phyloP scores from a whole-genome alignment of 53 echinoderm and acorn worm genomes.

The Stichopus horrens region DNA sequence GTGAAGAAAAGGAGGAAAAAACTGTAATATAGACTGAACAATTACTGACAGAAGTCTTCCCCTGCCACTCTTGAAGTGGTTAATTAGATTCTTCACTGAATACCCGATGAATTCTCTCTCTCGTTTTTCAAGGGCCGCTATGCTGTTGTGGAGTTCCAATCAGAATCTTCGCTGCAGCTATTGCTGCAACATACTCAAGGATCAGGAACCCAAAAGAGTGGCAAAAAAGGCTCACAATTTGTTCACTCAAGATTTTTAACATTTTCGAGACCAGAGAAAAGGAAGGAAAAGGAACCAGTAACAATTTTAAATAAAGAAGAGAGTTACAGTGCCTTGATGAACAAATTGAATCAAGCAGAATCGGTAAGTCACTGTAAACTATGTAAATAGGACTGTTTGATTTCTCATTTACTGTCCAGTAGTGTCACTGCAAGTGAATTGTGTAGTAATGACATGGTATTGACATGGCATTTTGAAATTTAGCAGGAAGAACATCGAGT shows the following conservation, averaged over 20 bases:
- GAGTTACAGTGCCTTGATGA: conserved; percentile 53
- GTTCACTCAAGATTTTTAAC: conserved; percentile 71
- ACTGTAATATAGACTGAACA: too few relatives aligned
- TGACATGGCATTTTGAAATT: too few relatives aligned
- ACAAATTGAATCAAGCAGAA: conserved; percentile 49
- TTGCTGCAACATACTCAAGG: conserved; percentile 56
- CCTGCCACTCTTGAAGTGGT: too few relatives aligned
- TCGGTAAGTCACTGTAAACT: conserved; percentile 52
- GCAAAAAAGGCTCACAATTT: neutral
- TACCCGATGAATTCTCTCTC: neutral
- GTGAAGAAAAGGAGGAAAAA: too few relatives aligned
- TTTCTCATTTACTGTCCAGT: too few relatives aligned
- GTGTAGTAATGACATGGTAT: too few relatives aligned
- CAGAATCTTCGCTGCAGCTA: conserved; percentile 51
- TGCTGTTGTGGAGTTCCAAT: conserved; percentile 79
- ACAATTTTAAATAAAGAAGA: conserved; percentile 61
- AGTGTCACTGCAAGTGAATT: too few relatives aligned
- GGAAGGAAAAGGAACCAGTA: neutral
- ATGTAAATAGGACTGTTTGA: too few relatives aligned
- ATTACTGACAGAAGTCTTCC: too few relatives aligned
- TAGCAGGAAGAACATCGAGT: too few relatives aligned
- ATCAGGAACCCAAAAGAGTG: conserved; percentile 18
- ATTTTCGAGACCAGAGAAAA: conserved; percentile 60
- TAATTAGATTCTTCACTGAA: neutral
- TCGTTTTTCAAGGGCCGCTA: conserved; percentile 64